phyloP scores from a whole-genome alignment of 2,113 vertebrate genomes.

The Corythaixoides concolor region DNA sequence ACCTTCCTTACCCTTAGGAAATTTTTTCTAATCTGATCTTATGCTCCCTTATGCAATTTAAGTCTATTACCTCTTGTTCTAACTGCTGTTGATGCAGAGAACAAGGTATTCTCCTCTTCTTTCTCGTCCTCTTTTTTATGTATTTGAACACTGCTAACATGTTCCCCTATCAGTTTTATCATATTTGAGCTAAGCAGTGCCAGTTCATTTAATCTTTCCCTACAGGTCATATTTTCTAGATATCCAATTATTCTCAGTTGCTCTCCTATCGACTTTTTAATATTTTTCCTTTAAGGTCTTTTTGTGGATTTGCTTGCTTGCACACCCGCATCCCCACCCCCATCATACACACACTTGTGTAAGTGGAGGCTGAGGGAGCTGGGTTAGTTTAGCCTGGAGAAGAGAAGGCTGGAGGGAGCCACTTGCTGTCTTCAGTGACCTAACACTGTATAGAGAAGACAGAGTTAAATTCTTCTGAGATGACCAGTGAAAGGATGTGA shows the following conservation, averaged over 20 bases:
- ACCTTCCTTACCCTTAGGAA: neutral
- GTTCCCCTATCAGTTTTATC: neutral
- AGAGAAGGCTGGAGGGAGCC: neutral
- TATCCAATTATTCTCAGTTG: neutral
- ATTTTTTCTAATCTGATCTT: neutral
- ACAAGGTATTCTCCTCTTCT: neutral
- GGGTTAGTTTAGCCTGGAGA: neutral
- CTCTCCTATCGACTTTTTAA: neutral
- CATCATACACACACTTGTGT: fast-evolving
- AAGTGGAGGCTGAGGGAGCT: neutral
- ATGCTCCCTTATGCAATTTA: neutral
- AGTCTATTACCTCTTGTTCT: neutral
- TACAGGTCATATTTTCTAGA: neutral
- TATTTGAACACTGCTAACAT: neutral
- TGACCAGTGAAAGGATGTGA: neutral
- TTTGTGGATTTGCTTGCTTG: neutral
- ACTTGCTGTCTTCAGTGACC: neutral
- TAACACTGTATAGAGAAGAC: neutral
- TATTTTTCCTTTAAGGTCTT: neutral
- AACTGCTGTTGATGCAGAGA: neutral
- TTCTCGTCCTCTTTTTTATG: neutral
- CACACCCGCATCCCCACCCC: too few species aligned
- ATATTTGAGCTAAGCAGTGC: neutral
- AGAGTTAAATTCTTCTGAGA: neutral
- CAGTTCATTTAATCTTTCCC: neutral